phyloP scores from a whole-genome alignment of 1,140 invertebrate species.

The Halictus rubicundus region DNA sequence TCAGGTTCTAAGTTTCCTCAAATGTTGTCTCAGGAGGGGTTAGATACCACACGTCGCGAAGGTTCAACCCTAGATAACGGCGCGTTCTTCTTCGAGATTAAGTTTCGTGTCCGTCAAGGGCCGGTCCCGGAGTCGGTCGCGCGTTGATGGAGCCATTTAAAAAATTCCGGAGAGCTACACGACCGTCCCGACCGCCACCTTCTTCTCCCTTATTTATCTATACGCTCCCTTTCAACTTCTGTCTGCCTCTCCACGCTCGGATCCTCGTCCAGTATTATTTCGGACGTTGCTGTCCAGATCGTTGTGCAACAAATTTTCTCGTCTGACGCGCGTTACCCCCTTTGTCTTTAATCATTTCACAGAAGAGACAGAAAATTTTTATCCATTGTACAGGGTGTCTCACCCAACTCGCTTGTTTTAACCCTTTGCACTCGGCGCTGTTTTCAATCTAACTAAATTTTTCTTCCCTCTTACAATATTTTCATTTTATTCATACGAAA shows the following conservation, averaged over 20 bases:
- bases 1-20: slow-evolving; percentile 66
- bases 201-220: slow-evolving; percentile 1
- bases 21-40: slow-evolving; percentile 77
- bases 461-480: too few species aligned
- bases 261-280: too few species aligned
- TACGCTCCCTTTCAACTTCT: background rate
- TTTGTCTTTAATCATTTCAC: too few species aligned
- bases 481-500: too few species aligned
- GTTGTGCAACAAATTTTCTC: too few species aligned
- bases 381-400: too few species aligned
- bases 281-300: too few species aligned
- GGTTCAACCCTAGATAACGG: slow-evolving; percentile 67
- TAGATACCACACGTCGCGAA: slow-evolving; percentile 68
- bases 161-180: slow-evolving; percentile 16
- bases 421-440: too few species aligned
- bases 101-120: slow-evolving; percentile 37
- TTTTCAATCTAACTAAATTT: too few species aligned
- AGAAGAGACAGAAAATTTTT: too few species aligned
- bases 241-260: background rate
- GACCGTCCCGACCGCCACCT: background rate
- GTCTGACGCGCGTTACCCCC: too few species aligned
- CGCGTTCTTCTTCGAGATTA: slow-evolving; percentile 58
- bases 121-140: background rate
- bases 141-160: slow-evolving; percentile 23
- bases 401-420: too few species aligned